Evolutionary conservation across 2,888 invertebrate genomes (phyloP).

Genomic region (Cheiracanthium punctorium): DNA sequence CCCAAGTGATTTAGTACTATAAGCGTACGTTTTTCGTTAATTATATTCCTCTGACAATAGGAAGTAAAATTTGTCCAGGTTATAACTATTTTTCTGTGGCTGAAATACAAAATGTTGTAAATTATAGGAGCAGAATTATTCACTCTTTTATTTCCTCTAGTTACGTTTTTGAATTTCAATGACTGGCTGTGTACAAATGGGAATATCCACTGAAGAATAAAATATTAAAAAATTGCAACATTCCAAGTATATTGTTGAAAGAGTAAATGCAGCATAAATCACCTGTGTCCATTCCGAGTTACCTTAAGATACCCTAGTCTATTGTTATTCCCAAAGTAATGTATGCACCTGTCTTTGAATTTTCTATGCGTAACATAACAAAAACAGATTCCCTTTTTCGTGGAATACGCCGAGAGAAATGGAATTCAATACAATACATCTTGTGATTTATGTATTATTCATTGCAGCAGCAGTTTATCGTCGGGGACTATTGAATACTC

Average conservation of each 20-base stretch:
- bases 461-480: not conserved
- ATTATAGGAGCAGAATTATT: too few relatives aligned
- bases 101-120: too few relatives aligned
- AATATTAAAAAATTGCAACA: not conserved
- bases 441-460: constrained; percentile 3
- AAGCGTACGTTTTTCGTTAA: too few relatives aligned
- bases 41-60: too few relatives aligned
- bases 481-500: not conserved
- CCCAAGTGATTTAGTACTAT: too few relatives aligned
- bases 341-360: not conserved
- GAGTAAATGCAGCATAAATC: not conserved
- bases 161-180: too few relatives aligned
- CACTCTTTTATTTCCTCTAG: too few relatives aligned
- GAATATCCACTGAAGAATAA: too few relatives aligned
- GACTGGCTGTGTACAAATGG: too few relatives aligned
- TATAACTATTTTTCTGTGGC: too few relatives aligned
- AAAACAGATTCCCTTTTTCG: not conserved
- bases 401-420: not conserved
- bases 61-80: too few relatives aligned
- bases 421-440: not conserved
- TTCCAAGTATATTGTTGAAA: not conserved
- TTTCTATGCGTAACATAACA: not conserved
- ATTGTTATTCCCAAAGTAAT: not conserved
- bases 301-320: not conserved
- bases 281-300: not conserved